These are phyloP conservation scores for Collichthys lucidus DNA, from an alignment of 2,113 vertebrate species.

Conservation along the genomic window DNA sequence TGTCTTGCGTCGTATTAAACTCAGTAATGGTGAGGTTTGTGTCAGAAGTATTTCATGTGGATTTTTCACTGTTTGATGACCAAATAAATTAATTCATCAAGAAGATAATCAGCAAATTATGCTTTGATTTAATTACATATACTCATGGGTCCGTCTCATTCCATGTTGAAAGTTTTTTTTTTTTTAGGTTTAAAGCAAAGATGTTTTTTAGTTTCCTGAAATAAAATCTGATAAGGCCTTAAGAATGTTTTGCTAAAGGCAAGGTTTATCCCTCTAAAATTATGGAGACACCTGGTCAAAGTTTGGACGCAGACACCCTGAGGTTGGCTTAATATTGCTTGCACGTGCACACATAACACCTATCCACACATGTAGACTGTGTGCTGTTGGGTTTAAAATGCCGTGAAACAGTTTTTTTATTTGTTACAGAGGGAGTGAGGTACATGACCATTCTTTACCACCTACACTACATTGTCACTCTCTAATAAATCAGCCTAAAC, in stretches of 20 bases:
- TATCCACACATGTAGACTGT: background rate
- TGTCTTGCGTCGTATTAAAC: background rate
- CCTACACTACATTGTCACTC: conserved; percentile 55
- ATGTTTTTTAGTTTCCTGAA: background rate
- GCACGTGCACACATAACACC: background rate
- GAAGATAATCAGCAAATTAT: too few species aligned
- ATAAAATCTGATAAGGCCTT: background rate
- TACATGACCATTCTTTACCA: conserved; percentile 41
- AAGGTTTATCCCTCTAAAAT: background rate
- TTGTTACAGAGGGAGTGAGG: conserved; percentile 7
- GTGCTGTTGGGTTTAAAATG: conserved; percentile 11
- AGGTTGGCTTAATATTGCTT: background rate
- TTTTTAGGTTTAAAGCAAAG: background rate
- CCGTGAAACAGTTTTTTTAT: conserved; percentile 21
- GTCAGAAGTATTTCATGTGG: background rate
- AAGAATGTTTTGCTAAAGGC: background rate
- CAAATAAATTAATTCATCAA: background rate
- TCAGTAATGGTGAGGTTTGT: background rate
- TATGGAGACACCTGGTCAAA: background rate
- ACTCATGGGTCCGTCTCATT: background rate
- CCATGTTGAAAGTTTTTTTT: too few species aligned
- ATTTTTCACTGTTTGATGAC: background rate
- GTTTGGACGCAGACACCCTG: background rate
- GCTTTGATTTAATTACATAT: too few species aligned
- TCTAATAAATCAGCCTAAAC: conserved; percentile 57